phyloP scores from a whole-genome alignment of 1,140 invertebrate genomes.

The Mylabris phalerata region DNA sequence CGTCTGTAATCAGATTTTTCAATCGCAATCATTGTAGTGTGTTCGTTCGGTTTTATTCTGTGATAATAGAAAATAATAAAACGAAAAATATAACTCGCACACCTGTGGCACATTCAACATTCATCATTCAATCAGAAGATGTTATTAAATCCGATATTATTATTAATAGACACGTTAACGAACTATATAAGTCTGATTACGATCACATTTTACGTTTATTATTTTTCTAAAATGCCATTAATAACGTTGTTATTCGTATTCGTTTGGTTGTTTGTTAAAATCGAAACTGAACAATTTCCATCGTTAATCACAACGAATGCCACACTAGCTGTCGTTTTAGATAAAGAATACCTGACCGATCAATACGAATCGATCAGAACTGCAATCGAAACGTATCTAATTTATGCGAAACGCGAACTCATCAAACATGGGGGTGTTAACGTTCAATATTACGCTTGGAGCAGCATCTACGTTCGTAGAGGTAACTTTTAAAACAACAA shows the following conservation, averaged over 20 bases:
- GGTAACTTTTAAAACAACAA: slow-evolving; percentile 43
- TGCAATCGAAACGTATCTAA: slow-evolving; percentile 53
- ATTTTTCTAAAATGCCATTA: not conserved
- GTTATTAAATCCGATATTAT: slow-evolving; percentile 17
- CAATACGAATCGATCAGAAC: slow-evolving; percentile 50
- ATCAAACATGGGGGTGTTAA: slow-evolving; percentile 56
- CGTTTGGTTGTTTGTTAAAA: slow-evolving; percentile 4
- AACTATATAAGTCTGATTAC: slow-evolving; percentile 11
- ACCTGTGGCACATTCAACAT: slow-evolving; percentile 14
- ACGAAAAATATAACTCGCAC: not conserved
- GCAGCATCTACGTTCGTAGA: slow-evolving; percentile 54
- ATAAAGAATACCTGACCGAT: slow-evolving; percentile 52
- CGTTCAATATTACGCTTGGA: slow-evolving; percentile 57
- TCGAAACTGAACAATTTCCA: slow-evolving; percentile 51
- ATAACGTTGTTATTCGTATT: not conserved
- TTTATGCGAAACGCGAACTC: slow-evolving; percentile 51
- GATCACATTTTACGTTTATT: not conserved
- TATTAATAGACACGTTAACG: not conserved
- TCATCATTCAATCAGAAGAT: slow-evolving; percentile 6
- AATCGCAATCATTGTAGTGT: not conserved
- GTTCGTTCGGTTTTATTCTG: too few species aligned
- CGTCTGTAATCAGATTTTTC: not conserved
- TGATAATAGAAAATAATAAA: too few species aligned
- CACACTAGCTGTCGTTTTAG: slow-evolving; percentile 57
- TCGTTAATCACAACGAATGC: slow-evolving; percentile 62